Evolutionary conservation across 2,113 vertebrate genomes (phyloP), one percentile per base, ranked within the genome.

Genomic region (Chaetodon trifascialis): DNA sequence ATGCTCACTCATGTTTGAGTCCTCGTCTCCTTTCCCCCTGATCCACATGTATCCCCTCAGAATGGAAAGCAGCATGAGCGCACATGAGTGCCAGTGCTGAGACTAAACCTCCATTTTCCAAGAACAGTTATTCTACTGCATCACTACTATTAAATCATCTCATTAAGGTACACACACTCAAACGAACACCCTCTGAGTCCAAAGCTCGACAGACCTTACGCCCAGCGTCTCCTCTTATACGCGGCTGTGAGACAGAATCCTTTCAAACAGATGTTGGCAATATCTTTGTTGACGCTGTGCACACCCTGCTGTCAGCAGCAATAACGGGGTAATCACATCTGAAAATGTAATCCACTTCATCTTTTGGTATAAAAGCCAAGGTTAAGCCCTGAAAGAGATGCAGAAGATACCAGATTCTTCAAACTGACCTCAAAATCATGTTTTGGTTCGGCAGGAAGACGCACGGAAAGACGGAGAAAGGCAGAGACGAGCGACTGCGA

Each of bases 361-460:
- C 67, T 80, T 59, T 47, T 17, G 15, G 36, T 70, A 71, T 71
- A 59, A 40, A 85, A 72, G 44, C 25, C 65, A 82, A 83, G 7
- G 67, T 75, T 72, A n/a, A 44, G 59, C 55, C 82, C 60, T 3
- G 67, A 60, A 19, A 74, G 69, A 86, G 69, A 54, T 51, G 69
- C 55, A 72, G 80, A 72, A 74, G 83, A 88, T 74, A 80, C 23
- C 63, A 83, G 54, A 85, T 56, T 72, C 86, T 86, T 86, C 83
- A 91, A 91, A 86, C 70, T 65, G 63, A 68, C 86, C 84, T 80
- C 84, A 82, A 79, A 87, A 68, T 76, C 65, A 42, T 71, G 64
- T 59, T 78, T 76, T 56, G 44, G 66, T 74, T 85, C 42, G 2
- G 55, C 73, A 65, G 7, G 0, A 42, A 80, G 36, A 74, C 79